Evolutionary conservation across 2,888 invertebrate species (phyloP), one percentile per base, ranked within the genome.

Genomic region (Marasmarcha lunaedactyla): DNA sequence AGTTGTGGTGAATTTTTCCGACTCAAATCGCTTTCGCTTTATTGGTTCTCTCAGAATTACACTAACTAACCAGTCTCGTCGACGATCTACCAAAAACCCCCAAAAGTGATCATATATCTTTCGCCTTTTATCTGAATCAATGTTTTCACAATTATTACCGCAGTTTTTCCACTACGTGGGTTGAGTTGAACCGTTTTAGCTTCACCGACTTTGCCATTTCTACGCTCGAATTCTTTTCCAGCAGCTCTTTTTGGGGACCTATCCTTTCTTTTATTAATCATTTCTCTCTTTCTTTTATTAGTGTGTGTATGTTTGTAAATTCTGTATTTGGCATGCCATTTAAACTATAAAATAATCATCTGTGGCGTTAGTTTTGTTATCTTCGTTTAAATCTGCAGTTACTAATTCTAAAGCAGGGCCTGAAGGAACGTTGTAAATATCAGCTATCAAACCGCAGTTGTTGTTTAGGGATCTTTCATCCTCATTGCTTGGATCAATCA

Each of bases 141-240:
- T 34, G 35, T 36, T 14, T 15, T 37, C 43, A 30, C 49, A 49
- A 25, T 47, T 39, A 25, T 49, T 43, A 0, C 43, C 46, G 43
- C 49, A 49, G 38, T 46, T 49, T 36, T 49, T 49, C 43, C 43
- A 7, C 15, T 11, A 15, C 45, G 45, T 25, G 47, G 47, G 9
- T 34, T 34, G 2, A 14, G 26, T 40, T 35, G 5, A 9, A 40
- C 14, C 3, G 20, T 7, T 40, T 40, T 43, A 33, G 14, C 35
- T 15, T 27, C 33, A 7, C 35, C 15, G 7, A 36, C 9, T 13
- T 33, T 25, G 6, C 43, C 43, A 26, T 43, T 26, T 26, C 10
- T 33, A 38, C 15, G 30, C 6, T 15, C 27, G 11, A 40, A 43
- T 37, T 35, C 26, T 34, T 41, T 13, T 12, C 38, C 38, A 2